Conservation (phyloP, 1,140 invertebrate genomes). For the Dreissena rostriformis region DNA sequence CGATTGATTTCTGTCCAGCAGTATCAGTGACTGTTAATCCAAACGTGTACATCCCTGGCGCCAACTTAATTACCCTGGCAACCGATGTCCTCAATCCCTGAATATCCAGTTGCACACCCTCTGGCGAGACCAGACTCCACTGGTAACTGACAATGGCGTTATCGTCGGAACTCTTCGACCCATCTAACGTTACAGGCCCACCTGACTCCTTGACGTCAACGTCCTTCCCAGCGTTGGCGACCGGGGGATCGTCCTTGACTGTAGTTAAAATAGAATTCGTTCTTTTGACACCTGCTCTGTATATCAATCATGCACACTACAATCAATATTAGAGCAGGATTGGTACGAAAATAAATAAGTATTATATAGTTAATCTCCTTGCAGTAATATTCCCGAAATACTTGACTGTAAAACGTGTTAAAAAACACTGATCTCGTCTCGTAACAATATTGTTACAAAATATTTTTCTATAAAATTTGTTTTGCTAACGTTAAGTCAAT, state of each 20-base stretch:
- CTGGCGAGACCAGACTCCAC: constrained; percentile 16
- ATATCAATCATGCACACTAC: no score
- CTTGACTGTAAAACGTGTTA: neutral
- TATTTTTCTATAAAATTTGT: no score
- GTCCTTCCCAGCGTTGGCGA: constrained; percentile 31
- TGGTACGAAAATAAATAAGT: no score
- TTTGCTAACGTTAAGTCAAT: no score
- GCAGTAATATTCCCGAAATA: no score
- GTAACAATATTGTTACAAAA: no score
- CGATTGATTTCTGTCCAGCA: neutral
- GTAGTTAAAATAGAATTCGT: no score
- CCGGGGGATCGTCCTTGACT: constrained; percentile 34
- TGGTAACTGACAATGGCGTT: constrained; percentile 9
- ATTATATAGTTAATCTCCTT: no score
- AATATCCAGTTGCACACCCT: neutral
- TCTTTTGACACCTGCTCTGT: no score
- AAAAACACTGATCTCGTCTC: no score
- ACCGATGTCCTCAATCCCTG: neutral
- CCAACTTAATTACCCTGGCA: neutral
- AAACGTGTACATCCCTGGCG: constrained; percentile 20
- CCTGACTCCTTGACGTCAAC: neutral
- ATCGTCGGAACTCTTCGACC: constrained; percentile 24
- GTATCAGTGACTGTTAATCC: constrained; percentile 24
- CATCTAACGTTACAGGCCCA: constrained; percentile 1
- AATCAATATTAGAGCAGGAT: no score